phyloP scores from a whole-genome alignment of 2,888 invertebrate genomes.

The Sipunculus nudus region DNA sequence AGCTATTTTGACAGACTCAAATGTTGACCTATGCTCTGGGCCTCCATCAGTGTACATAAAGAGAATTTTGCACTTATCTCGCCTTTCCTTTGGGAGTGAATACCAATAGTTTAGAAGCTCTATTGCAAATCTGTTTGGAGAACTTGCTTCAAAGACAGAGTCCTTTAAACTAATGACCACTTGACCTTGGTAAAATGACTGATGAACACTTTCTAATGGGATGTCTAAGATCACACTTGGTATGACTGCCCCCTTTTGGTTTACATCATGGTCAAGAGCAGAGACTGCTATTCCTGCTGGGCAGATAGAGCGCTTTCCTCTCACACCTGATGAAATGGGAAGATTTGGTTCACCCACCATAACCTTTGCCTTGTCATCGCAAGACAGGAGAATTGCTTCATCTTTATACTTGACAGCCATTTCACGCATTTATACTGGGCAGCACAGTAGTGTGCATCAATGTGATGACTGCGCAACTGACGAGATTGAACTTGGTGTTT shows the following conservation, averaged over 20 bases:
- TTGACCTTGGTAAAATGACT: constrained; percentile 34
- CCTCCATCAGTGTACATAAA: neutral
- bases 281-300: constrained; percentile 13
- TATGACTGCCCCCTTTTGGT: constrained; percentile 32
- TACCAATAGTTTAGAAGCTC: constrained; percentile 1
- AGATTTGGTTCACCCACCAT: constrained; percentile 35
- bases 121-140: constrained; percentile 13
- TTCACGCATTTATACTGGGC: too few species aligned
- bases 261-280: constrained; percentile 36
- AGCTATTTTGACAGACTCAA: neutral
- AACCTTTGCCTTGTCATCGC: constrained; percentile 36
- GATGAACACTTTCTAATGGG: constrained; percentile 20
- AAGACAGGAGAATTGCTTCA: constrained; percentile 14
- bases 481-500: neutral
- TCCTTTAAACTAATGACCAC: constrained; percentile 31
- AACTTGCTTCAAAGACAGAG: constrained; percentile 26
- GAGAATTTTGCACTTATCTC: neutral
- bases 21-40: neutral
- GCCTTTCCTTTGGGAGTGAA: neutral
- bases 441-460: too few species aligned
- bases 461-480: too few species aligned
- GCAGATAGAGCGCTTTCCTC: constrained; percentile 36
- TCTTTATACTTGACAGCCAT: too few species aligned
- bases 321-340: constrained; percentile 23
- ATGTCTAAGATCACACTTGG: constrained; percentile 37